A percentile compares a stretch with the other conserved stretches of the same genome.
Conservation (phyloP, 1,140 invertebrate genomes). For the Xylocopa sonorina region DNA sequence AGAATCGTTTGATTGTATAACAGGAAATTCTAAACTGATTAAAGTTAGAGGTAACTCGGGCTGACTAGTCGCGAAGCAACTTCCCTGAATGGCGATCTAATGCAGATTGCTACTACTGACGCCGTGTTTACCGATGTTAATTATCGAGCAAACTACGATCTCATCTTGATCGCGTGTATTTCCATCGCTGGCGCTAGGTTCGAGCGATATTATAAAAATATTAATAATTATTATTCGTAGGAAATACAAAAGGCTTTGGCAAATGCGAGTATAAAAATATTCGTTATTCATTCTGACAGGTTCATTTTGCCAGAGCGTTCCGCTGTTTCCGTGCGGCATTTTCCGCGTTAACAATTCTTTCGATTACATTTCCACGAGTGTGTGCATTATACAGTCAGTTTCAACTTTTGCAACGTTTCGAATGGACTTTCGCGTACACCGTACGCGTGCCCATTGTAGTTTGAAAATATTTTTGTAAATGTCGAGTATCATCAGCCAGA, state of each 20-base stretch:
- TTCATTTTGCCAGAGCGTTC: too few species aligned
- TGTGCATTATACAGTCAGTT: background rate
- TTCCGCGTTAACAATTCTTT: background rate
- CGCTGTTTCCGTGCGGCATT: background rate
- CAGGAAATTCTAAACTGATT: background rate
- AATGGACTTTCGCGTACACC: too few species aligned
- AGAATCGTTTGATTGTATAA: background rate
- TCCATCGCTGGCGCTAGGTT: too few species aligned
- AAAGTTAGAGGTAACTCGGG: background rate
- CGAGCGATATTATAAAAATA: too few species aligned
- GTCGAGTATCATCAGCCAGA: background rate
- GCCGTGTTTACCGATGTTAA: background rate
- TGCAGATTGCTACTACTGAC: background rate
- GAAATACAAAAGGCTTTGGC: background rate
- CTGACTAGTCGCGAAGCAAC: background rate
- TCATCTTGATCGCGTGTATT: background rate
- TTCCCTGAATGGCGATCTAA: background rate
- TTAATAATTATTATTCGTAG: too few species aligned
- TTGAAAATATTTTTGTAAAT: background rate
- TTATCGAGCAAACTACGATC: background rate
- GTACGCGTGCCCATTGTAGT: background rate
- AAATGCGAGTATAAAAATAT: background rate
- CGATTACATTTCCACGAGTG: too few species aligned
- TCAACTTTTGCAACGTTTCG: background rate
- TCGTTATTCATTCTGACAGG: background rate